Base-by-base conservation (phyloP, 2,113 vertebrate species). In the Chionomys nivalis region DNA sequence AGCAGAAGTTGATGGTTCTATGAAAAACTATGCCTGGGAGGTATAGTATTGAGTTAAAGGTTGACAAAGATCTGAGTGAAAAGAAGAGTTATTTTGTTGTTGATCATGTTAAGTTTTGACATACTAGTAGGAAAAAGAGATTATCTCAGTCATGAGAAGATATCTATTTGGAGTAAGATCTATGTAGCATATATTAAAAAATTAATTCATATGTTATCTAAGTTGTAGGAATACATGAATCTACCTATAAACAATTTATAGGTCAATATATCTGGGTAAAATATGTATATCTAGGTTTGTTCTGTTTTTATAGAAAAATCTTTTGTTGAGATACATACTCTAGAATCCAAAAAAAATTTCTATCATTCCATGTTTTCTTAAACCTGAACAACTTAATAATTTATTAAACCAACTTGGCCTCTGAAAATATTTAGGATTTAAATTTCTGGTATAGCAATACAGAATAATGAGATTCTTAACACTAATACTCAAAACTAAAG, bases 371-470 rank as follows among this genome's bases (percentile, higher is more conserved):
- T 66, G 31, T 86, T 85, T 65, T 66, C 42, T 66, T 76, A 47
- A 89, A 63, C 21, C 13, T 44, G 39, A 33, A 87, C 26, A 77
- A 63, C 4, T 76, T 78, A 61, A 72, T 83, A 83, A 49, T 77
- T 83, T 83, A 72, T 86, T 90, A 72, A 85, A 85, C 16, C 70
- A 89, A 12, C 42, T 94, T 92, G 13, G 4, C 9, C 8, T 77
- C 70, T 94, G 36, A 66, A 94, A 85, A 78, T 88, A 94, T 85
- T 96, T 85, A 70, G 68, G 23, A 73, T 44, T 93, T 78, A 36
- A 88, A 58, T 77, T 83, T 63, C 42, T 94, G 14, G 9, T 66
- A 12, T 78, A 72, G 33, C 26, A 85, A 77, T 83, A 72, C 68
- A 77, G 75, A 76, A 76, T 76, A 65, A 31, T 58, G 31, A 24